Base-by-base conservation (phyloP, 2,113 vertebrate genomes). In the Pyrgilauda ruficollis region DNA sequence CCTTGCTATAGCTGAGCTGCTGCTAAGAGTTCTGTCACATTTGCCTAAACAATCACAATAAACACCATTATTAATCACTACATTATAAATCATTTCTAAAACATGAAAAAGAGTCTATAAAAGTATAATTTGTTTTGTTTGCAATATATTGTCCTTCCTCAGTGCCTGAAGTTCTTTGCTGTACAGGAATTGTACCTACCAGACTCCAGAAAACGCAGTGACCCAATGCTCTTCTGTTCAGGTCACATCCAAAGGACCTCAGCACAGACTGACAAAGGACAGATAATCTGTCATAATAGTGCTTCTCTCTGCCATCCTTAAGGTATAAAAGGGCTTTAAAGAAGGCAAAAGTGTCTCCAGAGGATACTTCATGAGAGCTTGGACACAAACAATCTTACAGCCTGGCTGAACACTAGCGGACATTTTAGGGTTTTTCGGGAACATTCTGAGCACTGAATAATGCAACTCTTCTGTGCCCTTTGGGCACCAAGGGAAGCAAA, bases 41-140 rank as follows among this genome's bases (percentile, higher is more conserved):
- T 87, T 93, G 17, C 77, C 69, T 89, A 79, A 94, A 87, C 37
- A 87, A 30, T 72, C 0, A 0, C 41, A 82, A 75, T 95, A 92
- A 94, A 87, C n/a, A 87, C 10, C 7, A 20, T 53, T 89, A 92
- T 91, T 94, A 94, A 87, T 92, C 26, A 20, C 61, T n/a, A 17
- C 47, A 49, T 55, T 49, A 72, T 89, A 58, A 87, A 61, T n/a
- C 6, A 53, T 55, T 93, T 63, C 33, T 61, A 47, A 92, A 78
- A 3, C 44, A 21, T 17, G 18, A 58, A 72, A 78, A 94, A 31
- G 11, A 56, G 22, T 24, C 24, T 68, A 6, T 61, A 58, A 64
- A 89, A 44, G 39, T 78, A 19, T 76, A 18, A 11, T 79, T 27
- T 39, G 9, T 55, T 94, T 59, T 81, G 12, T 84, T 82, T 68